These are phyloP conservation scores for Clistopyga incitator DNA, from an alignment of 2,888 invertebrate genomes.

Conservation along the genomic window DNA sequence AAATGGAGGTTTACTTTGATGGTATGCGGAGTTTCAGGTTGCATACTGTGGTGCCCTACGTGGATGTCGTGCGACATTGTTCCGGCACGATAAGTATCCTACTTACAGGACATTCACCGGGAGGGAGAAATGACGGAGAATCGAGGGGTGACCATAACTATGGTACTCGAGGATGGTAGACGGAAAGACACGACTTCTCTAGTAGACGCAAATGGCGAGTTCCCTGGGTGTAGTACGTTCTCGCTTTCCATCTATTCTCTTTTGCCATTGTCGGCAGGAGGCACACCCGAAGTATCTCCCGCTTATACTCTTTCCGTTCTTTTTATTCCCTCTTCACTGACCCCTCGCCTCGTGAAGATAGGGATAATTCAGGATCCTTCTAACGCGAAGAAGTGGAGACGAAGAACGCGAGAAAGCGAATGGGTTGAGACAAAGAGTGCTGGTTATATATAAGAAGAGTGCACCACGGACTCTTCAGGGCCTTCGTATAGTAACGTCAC, in stretches of 20 bases:
- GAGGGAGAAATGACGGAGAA: conserved; percentile 36
- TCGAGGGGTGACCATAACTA: conserved; percentile 18
- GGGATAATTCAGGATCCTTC: conserved; percentile 54
- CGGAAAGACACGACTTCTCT: conserved; percentile 37
- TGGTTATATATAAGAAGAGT: conserved; percentile 37
- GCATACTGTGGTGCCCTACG: neutral
- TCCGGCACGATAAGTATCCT: conserved; percentile 39
- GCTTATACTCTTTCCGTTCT: conserved; percentile 60
- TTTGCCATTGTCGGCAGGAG: conserved; percentile 47
- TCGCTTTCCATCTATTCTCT: conserved; percentile 40
- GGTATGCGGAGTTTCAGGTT: neutral
- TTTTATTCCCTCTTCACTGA: conserved; percentile 61
- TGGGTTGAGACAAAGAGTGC: conserved; percentile 49
- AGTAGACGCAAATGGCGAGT: conserved; percentile 49
- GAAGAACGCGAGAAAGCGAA: conserved; percentile 39
- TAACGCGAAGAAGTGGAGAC: conserved; percentile 34
- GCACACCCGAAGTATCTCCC: conserved; percentile 53
- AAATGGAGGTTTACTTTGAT: neutral
- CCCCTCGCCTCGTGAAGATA: conserved; percentile 48
- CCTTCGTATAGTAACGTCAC: conserved; percentile 26
- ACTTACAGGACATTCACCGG: conserved; percentile 37
- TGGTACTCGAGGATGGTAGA: conserved; percentile 21
- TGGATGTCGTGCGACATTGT: conserved; percentile 37
- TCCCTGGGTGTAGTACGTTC: conserved; percentile 18
- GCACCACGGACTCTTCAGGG: conserved; percentile 35